phyloP scores from a whole-genome alignment of 1,140 invertebrate species.

The Cydia pomonella region DNA sequence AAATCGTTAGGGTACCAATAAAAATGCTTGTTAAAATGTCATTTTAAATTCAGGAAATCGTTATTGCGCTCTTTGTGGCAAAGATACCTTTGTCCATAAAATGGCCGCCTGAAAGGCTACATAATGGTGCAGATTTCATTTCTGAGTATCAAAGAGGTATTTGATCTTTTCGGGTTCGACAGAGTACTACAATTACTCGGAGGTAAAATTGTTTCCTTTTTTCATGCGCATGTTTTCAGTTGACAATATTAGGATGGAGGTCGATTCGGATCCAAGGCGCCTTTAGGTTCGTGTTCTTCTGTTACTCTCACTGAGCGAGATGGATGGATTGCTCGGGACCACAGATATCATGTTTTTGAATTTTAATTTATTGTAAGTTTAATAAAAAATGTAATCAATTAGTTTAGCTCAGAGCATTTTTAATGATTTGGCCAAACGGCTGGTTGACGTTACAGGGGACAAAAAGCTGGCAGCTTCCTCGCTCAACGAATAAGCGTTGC shows the following conservation, averaged over 20 bases:
- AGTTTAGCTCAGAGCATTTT: no score
- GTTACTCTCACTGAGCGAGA: no score
- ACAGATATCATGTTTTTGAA: no score
- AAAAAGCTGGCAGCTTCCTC: no score
- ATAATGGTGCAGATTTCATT: constrained; percentile 1
- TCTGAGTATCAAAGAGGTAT: constrained; percentile 7
- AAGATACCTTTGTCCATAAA: neutral
- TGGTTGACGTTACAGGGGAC: no score
- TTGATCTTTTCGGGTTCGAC: neutral
- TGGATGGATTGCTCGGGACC: no score
- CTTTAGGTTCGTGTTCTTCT: no score
- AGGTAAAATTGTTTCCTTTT: neutral
- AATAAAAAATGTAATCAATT: no score
- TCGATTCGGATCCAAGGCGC: no score
- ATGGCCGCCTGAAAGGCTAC: neutral
- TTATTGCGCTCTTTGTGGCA: neutral
- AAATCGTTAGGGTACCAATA: neutral
- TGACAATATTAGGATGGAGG: neutral
- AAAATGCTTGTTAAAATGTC: neutral
- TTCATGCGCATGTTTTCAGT: neutral
- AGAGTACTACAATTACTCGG: neutral
- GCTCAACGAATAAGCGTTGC: no score
- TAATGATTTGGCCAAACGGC: no score
- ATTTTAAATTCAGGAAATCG: constrained; percentile 11
- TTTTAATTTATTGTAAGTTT: no score